Percentiles rank a stretch among this genome's conserved stretches.
Evolutionary conservation across 2,888 invertebrate species (phyloP).

Genomic region (Phengaris arion): DNA sequence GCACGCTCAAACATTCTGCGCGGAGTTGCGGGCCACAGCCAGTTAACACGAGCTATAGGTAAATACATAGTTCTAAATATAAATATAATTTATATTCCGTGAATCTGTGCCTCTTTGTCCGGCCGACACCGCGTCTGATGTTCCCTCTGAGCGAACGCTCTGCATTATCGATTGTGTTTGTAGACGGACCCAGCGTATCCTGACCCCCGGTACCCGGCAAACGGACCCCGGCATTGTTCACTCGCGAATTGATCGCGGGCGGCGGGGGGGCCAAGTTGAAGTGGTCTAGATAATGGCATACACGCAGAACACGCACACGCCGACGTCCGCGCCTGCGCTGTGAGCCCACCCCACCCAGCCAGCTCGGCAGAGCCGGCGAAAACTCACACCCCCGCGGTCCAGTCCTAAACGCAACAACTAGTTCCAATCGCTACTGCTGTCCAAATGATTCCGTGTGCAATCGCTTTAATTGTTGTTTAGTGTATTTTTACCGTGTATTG

Average conservation of each 20-base stretch:
- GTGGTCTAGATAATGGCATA: constrained; percentile 51
- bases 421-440: constrained; percentile 42
- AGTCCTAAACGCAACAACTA: constrained; percentile 70
- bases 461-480: constrained; percentile 61
- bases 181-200: constrained; percentile 53
- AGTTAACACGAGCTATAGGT: neutral
- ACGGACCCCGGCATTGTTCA: constrained; percentile 42
- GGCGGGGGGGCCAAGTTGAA: constrained; percentile 48
- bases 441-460: constrained; percentile 42
- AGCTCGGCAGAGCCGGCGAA: constrained; percentile 65
- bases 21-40: neutral
- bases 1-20: neutral
- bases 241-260: constrained; percentile 42
- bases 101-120: constrained; percentile 47
- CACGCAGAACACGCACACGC: constrained; percentile 69
- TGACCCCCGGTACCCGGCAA: constrained; percentile 52
- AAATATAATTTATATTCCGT: neutral
- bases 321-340: constrained; percentile 65
- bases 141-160: constrained; percentile 65
- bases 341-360: constrained; percentile 68
- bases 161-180: constrained; percentile 76
- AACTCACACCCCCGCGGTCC: constrained; percentile 67
- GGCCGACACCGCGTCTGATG: constrained; percentile 70
- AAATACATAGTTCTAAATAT: neutral
- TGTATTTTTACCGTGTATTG: constrained; percentile 43